Evolutionary conservation across 2,113 vertebrate genomes (phyloP), one percentile per base, ranked within the genome.

Genomic region (Sigmodon hispidus): DNA sequence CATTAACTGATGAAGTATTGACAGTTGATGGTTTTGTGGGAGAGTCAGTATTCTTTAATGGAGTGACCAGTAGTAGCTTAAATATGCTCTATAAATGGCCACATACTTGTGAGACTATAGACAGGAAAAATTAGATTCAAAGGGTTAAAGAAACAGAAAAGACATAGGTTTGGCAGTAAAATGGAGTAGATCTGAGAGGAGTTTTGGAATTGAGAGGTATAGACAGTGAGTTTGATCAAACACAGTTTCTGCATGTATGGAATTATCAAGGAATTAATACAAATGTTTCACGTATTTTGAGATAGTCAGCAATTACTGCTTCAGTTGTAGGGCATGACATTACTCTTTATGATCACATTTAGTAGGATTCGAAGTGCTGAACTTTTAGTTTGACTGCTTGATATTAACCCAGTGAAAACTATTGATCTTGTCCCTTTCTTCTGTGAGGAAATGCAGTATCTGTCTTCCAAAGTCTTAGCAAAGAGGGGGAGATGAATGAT

Each of bases 401-500:
- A 59, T 81, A 65, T 48, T 48, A 85, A 81, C 7, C 22, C 12
- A 59, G 59, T 65, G 81, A 48, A 31, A 65, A 63, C 1, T 22
- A 45, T 0, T 19, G 9, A 84, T 16, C 29, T 61, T 7, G 2
- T 48, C 9, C 19, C 16, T 65, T 61, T 29, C 24, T 57, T 43
- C 8, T 63, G 31, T 31, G 8, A 19, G 7, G n/a, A 59, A 40
- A 59, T 19, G 40, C 8, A 63, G 4, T 5, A 90, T 65, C 4
- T 87, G 1, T 65, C 36, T 87, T 85, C 89, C 12, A 95, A 24
- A 21, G 43, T 72, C 70, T 21, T 0, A 59, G 11, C 77, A 26
- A 84, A 48, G 29, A 48, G 29, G 77, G 40, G 94, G 24, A 83
- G 40, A 19, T 83, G 40, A 95, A 43, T 93, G n/a, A 89, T 85